Percentiles rank a stretch among this genome's conserved stretches.
phyloP scores from a whole-genome alignment of 2,113 vertebrate species.

The Grammomys dolichurus region DNA sequence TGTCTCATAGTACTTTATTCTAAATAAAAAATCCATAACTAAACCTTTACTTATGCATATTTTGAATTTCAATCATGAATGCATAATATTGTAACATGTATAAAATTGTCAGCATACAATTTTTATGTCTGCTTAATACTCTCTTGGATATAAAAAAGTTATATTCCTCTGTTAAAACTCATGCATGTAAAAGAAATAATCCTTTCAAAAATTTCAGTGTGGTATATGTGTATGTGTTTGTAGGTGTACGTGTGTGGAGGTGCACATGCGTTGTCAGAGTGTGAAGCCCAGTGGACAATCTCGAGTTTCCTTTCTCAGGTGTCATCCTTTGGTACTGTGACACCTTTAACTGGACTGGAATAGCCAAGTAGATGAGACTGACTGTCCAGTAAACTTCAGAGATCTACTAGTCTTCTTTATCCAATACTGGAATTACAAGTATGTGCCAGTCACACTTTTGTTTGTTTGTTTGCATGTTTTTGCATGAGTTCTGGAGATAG shows the following conservation, averaged over 20 bases:
- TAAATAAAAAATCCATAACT: conserved; percentile 1
- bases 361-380: background rate
- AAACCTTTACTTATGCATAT: background rate
- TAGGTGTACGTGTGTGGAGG: too few relatives aligned
- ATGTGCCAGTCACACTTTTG: background rate
- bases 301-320: background rate
- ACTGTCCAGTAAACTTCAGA: background rate
- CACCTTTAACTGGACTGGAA: background rate
- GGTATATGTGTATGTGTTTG: background rate
- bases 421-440: background rate
- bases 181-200: background rate
- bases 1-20: background rate
- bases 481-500: background rate
- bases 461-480: background rate
- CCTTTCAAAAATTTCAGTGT: background rate
- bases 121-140: background rate
- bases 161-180: background rate
- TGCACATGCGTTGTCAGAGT: background rate
- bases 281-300: background rate
- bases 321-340: background rate
- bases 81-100: background rate
- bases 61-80: background rate
- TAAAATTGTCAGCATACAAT: background rate
- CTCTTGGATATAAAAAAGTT: background rate
- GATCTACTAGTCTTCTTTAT: background rate